Evolutionary conservation across 2,888 invertebrate genomes (phyloP).

Genomic region (Megastigmus dorsalis): DNA sequence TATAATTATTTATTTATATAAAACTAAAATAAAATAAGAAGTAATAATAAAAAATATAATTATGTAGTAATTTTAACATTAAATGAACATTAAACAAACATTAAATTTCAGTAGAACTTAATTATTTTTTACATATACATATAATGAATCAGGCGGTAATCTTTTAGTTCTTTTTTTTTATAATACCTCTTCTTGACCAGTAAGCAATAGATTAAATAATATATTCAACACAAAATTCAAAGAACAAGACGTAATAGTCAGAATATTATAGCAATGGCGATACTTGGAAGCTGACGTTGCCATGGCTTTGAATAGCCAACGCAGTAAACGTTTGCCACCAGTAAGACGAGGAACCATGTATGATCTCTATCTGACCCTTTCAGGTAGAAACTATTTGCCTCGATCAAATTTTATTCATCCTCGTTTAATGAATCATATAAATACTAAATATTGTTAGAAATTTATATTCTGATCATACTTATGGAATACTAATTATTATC

Average conservation of each 20-base stretch:
- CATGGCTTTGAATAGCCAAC: constrained; percentile 82
- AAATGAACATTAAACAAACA: too few species aligned
- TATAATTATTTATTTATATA: background rate
- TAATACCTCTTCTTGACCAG: constrained; percentile 10
- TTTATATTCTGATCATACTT: constrained; percentile 42
- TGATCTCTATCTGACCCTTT: constrained; percentile 90
- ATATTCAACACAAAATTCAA: constrained; percentile 57
- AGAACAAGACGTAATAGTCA: constrained; percentile 64
- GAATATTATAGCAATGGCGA: constrained; percentile 73
- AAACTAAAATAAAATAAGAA: background rate
- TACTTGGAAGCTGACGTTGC: constrained; percentile 85
- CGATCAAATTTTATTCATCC: constrained; percentile 45
- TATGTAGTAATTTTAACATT: background rate
- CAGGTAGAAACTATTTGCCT: constrained; percentile 81
- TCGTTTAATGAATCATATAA: constrained; percentile 43
- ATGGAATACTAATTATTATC: constrained; percentile 49
- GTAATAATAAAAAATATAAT: background rate
- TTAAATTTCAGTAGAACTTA: constrained; percentile 24
- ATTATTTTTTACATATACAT: constrained; percentile 17
- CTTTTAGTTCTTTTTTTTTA: constrained; percentile 23
- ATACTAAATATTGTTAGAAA: constrained; percentile 37
- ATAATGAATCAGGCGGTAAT: constrained; percentile 7
- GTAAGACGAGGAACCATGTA: constrained; percentile 88
- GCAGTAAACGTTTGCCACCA: constrained; percentile 87
- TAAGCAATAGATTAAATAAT: constrained; percentile 23